Conservation (phyloP, 2,888 invertebrate genomes). For the Acrobasis suavella region DNA sequence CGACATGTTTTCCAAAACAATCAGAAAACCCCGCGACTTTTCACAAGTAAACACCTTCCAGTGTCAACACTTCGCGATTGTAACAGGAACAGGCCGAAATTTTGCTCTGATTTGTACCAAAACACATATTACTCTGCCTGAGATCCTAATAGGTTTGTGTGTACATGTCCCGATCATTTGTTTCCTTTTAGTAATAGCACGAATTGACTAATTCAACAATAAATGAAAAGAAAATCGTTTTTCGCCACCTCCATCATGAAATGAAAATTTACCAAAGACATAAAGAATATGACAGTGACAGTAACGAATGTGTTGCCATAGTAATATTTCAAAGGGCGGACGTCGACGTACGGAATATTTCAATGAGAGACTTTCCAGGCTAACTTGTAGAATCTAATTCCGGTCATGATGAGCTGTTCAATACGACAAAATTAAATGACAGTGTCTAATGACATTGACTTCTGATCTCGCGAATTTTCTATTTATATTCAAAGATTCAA, state of each 20-base stretch:
- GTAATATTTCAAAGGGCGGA: too few relatives aligned
- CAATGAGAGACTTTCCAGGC: too few relatives aligned
- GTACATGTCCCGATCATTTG: not conserved
- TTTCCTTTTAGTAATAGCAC: constrained; percentile 25
- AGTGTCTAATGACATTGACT: too few relatives aligned
- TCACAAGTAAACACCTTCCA: constrained; percentile 41
- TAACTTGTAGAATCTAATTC: too few relatives aligned
- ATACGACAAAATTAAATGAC: too few relatives aligned
- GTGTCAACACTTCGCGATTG: constrained; percentile 41
- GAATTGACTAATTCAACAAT: constrained; percentile 12
- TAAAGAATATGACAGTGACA: not conserved
- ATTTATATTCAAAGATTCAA: too few relatives aligned
- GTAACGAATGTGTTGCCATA: too few relatives aligned
- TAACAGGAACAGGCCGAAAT: constrained; percentile 22
- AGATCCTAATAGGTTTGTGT: constrained; percentile 14
- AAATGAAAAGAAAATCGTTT: constrained; percentile 2
- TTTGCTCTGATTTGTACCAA: constrained; percentile 28
- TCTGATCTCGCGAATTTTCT: too few relatives aligned
- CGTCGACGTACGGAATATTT: too few relatives aligned
- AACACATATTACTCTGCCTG: constrained; percentile 36
- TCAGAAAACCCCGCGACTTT: constrained; percentile 33
- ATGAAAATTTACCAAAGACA: constrained; percentile 25
- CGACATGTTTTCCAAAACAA: constrained; percentile 53
- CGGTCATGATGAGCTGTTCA: too few relatives aligned
- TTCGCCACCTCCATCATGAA: constrained; percentile 13